Evolutionary conservation across 2,113 vertebrate species (phyloP).

Genomic region (Phodopus roborovskii): DNA sequence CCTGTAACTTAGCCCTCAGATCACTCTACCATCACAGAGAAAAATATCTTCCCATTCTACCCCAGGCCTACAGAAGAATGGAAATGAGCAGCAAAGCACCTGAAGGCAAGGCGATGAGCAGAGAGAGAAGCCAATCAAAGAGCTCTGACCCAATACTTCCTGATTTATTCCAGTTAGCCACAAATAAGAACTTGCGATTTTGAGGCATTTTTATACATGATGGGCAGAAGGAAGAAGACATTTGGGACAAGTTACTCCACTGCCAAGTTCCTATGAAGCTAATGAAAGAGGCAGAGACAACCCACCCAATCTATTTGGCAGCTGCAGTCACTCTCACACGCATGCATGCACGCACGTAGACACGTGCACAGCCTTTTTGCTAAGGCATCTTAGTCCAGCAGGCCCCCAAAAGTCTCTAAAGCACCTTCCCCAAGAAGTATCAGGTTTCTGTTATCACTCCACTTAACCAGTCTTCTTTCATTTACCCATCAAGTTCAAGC

Average conservation of each 20-base stretch:
- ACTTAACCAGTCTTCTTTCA: slow-evolving; percentile 47
- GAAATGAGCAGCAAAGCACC: slow-evolving; percentile 63
- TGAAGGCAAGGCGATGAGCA: slow-evolving; percentile 65
- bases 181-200: slow-evolving; percentile 35
- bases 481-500: slow-evolving; percentile 50
- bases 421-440: slow-evolving; percentile 8
- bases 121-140: slow-evolving; percentile 15
- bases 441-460: not conserved
- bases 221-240: slow-evolving; percentile 23
- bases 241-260: not conserved
- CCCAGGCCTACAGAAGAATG: slow-evolving; percentile 45
- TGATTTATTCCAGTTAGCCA: not conserved
- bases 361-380: not conserved
- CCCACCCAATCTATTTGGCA: slow-evolving; percentile 32
- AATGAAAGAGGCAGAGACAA: slow-evolving; percentile 36
- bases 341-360: not conserved
- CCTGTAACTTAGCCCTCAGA: slow-evolving; percentile 30
- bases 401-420: not conserved
- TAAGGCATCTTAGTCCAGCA: not conserved
- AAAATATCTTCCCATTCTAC: slow-evolving; percentile 24
- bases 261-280: slow-evolving; percentile 36
- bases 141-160: not conserved
- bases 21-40: not conserved
- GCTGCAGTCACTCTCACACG: not conserved
- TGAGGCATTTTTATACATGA: not conserved